These are phyloP conservation scores for Elephantulus edwardii DNA, from an alignment of 2,113 vertebrate genomes.

Conservation along the genomic window DNA sequence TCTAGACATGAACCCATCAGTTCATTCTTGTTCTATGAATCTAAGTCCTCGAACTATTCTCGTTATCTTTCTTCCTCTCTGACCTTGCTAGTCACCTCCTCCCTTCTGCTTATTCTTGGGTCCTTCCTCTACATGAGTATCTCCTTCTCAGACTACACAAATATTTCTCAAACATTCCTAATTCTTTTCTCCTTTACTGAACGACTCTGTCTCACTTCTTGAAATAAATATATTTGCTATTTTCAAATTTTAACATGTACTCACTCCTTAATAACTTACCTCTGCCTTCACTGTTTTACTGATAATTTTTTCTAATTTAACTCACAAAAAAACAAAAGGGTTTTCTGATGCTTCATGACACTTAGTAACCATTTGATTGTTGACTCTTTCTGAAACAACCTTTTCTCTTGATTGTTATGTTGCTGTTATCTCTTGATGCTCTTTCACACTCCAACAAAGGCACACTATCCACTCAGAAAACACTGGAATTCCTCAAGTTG, in stretches of 20 bases:
- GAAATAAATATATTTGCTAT: neutral
- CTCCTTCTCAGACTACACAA: neutral
- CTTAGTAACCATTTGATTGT: neutral
- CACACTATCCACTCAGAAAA: neutral
- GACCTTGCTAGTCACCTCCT: neutral
- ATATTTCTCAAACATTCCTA: neutral
- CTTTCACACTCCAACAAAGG: neutral
- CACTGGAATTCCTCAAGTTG: neutral
- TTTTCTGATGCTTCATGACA: neutral
- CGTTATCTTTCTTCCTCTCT: neutral
- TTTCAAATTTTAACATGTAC: slow-evolving; percentile 41
- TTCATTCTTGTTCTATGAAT: neutral
- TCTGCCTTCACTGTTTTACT: neutral
- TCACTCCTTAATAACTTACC: neutral
- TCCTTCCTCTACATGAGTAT: neutral
- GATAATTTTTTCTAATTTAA: neutral
- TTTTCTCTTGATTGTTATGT: neutral
- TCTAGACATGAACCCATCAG: neutral
- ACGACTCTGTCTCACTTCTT: neutral
- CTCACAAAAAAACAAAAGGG: neutral
- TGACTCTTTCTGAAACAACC: neutral
- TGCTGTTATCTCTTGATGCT: neutral
- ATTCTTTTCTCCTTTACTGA: neutral
- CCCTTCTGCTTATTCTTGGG: neutral
- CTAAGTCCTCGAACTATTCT: neutral